phyloP scores from a whole-genome alignment of 2,797 vertebrate species.

The Chelmon rostratus region DNA sequence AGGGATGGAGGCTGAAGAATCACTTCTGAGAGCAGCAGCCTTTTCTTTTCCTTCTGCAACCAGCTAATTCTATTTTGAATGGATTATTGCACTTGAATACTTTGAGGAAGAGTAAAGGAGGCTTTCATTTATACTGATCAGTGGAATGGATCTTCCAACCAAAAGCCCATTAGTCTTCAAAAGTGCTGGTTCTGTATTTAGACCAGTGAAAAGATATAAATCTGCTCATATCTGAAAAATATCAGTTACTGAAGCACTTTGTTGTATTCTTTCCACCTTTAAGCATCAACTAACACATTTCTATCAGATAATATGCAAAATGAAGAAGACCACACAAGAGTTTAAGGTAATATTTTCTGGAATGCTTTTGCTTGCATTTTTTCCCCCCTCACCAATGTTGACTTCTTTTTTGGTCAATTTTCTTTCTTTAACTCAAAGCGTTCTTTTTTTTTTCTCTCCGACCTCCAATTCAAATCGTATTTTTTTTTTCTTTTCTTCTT shows the following conservation, averaged over 20 bases:
- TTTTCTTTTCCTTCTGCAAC: not conserved
- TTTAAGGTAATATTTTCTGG: conserved; percentile 87
- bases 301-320: conserved; percentile 19
- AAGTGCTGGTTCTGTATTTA: not conserved
- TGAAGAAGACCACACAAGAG: conserved; percentile 81
- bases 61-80: not conserved
- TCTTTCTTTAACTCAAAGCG: conserved; percentile 60
- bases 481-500: conserved; percentile 52
- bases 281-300: not conserved
- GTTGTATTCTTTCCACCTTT: not conserved
- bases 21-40: not conserved
- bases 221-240: not conserved
- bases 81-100: not conserved
- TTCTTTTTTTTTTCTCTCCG: conserved; percentile 59
- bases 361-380: conserved; percentile 89
- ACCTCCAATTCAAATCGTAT: conserved; percentile 67
- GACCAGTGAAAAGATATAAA: not conserved
- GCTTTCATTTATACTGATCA: too few relatives aligned
- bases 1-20: not conserved
- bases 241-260: too few relatives aligned
- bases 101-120: too few relatives aligned
- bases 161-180: too few relatives aligned
- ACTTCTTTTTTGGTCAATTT: conserved; percentile 49
- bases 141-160: too few relatives aligned
- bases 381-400: conserved; percentile 66